Conservation (phyloP, 2,888 invertebrate genomes). For the Orthosia gracilis region DNA sequence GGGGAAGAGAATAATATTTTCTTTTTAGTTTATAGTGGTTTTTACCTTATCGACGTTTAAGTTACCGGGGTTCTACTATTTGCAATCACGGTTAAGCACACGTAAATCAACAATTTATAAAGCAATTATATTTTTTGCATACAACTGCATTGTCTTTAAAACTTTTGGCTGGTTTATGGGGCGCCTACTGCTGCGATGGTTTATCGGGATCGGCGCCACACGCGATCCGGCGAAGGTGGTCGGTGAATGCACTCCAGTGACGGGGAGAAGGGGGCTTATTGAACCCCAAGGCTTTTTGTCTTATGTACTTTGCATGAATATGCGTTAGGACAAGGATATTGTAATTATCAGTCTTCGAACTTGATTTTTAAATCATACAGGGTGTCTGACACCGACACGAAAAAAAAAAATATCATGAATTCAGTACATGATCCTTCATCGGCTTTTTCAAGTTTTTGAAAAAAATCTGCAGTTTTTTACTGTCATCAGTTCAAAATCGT, state of each 20-base stretch:
- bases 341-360: not conserved
- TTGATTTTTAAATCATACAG: too few relatives aligned
- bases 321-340: conserved; percentile 1
- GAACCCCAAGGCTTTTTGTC: conserved; percentile 66
- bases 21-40: too few relatives aligned
- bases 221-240: conserved; percentile 75
- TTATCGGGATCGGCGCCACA: conserved; percentile 85
- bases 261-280: conserved; percentile 66
- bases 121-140: conserved; percentile 39
- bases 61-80: not conserved
- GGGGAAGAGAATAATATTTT: too few relatives aligned
- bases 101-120: conserved; percentile 40
- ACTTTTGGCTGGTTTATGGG: conserved; percentile 64
- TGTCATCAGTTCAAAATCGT: too few relatives aligned
- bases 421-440: too few relatives aligned
- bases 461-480: too few relatives aligned
- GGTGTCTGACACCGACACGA: too few relatives aligned
- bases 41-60: too few relatives aligned
- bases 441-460: too few relatives aligned
- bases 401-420: too few relatives aligned
- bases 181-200: conserved; percentile 73
- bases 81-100: not conserved
- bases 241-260: conserved; percentile 86
- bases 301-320: conserved; percentile 18
- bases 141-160: conserved; percentile 51